Percentiles rank a stretch among this genome's conserved stretches.
These are phyloP conservation scores for Ips typographus DNA, from an alignment of 1,140 invertebrate genomes.

Conservation along the genomic window DNA sequence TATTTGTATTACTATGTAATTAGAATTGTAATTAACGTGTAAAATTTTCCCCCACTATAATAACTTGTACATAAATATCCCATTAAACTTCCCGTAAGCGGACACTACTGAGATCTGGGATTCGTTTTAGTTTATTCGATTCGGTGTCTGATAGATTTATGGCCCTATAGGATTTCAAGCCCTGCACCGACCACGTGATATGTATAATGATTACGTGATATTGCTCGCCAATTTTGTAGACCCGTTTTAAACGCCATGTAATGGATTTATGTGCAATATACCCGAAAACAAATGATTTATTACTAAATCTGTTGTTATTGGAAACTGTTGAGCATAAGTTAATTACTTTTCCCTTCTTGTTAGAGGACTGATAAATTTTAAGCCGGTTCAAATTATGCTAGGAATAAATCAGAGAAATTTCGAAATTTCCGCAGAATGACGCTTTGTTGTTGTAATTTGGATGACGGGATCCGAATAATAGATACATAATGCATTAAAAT, in stretches of 20 bases:
- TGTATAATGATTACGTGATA: conserved; percentile 15
- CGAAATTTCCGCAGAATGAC: neutral
- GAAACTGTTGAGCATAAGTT: conserved; percentile 4
- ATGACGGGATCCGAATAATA: neutral
- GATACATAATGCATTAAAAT: neutral
- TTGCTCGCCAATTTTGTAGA: conserved; percentile 13
- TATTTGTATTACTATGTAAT: no score
- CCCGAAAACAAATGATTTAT: conserved; percentile 8
- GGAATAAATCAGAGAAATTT: neutral
- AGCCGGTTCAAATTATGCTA: neutral
- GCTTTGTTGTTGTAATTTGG: neutral
- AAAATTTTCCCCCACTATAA: no score
- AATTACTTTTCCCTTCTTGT: neutral
- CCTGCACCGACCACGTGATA: conserved; percentile 10
- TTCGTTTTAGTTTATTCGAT: conserved; percentile 12
- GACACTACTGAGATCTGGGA: conserved; percentile 1
- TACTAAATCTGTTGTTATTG: conserved; percentile 2
- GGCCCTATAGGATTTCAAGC: conserved; percentile 14
- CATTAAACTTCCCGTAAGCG: neutral
- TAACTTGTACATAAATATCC: no score
- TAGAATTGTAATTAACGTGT: no score
- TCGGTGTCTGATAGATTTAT: conserved; percentile 8
- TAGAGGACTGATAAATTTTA: neutral
- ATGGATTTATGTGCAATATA: conserved; percentile 11
- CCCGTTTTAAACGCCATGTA: conserved; percentile 11